Conservation (phyloP, 1,140 invertebrate species). For the Trichonephila clavipes region DNA sequence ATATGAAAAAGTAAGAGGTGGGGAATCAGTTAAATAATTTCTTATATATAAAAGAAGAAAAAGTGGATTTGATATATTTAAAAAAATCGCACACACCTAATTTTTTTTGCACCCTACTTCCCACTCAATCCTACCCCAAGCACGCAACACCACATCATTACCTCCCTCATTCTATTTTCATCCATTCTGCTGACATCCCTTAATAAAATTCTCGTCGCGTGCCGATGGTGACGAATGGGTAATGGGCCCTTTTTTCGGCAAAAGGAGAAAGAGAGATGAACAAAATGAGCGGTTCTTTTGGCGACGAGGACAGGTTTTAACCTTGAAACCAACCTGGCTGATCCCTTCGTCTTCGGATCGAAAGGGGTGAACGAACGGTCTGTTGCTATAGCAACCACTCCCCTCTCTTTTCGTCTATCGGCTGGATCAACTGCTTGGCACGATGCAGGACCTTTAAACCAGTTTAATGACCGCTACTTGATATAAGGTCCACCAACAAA, state of each 20-base stretch:
- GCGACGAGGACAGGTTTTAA: slow-evolving; percentile 22
- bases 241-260: not conserved
- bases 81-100: not conserved
- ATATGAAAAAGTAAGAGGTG: too few relatives aligned
- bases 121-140: not conserved
- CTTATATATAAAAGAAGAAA: too few relatives aligned
- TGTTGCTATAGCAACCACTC: slow-evolving; percentile 43
- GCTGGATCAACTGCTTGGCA: slow-evolving; percentile 42
- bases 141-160: not conserved
- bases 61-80: too few relatives aligned
- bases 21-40: too few relatives aligned
- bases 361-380: slow-evolving; percentile 65
- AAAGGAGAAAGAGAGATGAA: not conserved
- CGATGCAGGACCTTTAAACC: slow-evolving; percentile 43
- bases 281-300: not conserved
- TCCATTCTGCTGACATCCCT: not conserved
- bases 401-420: not conserved
- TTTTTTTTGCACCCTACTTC: too few relatives aligned
- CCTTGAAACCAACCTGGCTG: slow-evolving; percentile 50
- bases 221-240: not conserved
- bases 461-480: slow-evolving; percentile 56
- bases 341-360: slow-evolving; percentile 60
- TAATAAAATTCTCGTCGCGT: slow-evolving; percentile 11
- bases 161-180: not conserved
- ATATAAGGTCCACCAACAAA: not conserved